Percentiles rank a stretch among this genome's conserved stretches.
Conservation (phyloP, 1,140 invertebrate species). For the Cyphomyrmex costatus region DNA sequence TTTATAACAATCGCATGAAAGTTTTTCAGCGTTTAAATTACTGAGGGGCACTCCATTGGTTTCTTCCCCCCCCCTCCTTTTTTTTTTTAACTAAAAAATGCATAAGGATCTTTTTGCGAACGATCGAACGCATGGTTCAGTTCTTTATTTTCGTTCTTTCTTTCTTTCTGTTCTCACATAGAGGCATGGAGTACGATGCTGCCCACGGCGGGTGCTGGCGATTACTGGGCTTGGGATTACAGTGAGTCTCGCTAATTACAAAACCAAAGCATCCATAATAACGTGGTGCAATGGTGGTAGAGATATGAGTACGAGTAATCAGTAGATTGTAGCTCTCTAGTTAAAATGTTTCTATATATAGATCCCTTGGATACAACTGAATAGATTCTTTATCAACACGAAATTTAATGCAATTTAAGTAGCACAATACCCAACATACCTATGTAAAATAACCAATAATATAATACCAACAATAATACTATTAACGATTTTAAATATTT, state of each 20-base stretch:
- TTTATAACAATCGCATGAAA: conserved; percentile 36
- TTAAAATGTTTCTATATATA: conserved; percentile 22
- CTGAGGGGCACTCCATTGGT: not conserved
- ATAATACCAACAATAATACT: not conserved
- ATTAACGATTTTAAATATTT: not conserved
- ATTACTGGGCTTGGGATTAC: conserved; percentile 85
- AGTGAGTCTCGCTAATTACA: conserved; percentile 83
- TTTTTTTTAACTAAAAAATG: conserved; percentile 13
- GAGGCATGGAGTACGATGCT: conserved; percentile 86
- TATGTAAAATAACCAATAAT: not conserved
- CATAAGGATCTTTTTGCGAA: not conserved
- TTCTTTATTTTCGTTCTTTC: conserved; percentile 79
- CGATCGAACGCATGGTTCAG: conserved; percentile 72
- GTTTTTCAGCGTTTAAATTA: conserved; percentile 42
- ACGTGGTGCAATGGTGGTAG: conserved; percentile 54
- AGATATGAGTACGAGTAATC: conserved; percentile 65
- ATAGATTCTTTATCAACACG: conserved; percentile 26
- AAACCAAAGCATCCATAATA: conserved; percentile 63
- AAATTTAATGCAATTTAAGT: conserved; percentile 3
- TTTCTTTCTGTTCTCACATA: conserved; percentile 82
- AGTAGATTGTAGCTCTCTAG: conserved; percentile 68
- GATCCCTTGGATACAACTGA: not conserved
- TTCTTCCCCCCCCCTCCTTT: not conserved
- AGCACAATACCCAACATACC: not conserved
- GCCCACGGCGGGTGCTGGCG: conserved; percentile 85